Evolutionary conservation across 2,797 vertebrate genomes (phyloP), one percentile per base, ranked within the genome.

Genomic region (Megaceryle alcyon): DNA sequence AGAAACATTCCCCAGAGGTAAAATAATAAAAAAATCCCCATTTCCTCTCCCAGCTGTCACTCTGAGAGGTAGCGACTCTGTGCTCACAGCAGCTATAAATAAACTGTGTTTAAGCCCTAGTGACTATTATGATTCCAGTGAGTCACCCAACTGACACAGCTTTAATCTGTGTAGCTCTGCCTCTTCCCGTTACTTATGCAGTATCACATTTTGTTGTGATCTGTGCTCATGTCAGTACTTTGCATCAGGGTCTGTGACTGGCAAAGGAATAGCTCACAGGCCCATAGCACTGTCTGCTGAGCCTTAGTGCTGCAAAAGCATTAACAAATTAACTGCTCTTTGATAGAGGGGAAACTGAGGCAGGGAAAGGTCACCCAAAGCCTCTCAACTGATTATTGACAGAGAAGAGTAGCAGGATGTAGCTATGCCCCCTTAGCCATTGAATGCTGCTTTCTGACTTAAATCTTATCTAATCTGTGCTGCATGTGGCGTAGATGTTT

Each of bases 11-110:
- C 13, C 59, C 41, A 83, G 79, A 80, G 39, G 57, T 60, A 92
- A 89, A 89, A 75, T 26, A 77, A 66, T 59, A 29, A 41, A 41
- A 79, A 48, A 3, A 2, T 39, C 31, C 60, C 17, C 57, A 56
- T 90, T 86, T 94, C 65, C 77, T 95, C 76, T 94, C 46, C n/a
- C 85, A 83, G 85, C 82, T 95, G 80, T 83, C 82, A 71, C 65
- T 77, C 43, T 78, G 72, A 90, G 76, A 75, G 78, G 61, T 53
- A 80, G 78, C 3, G 0, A 66, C 35, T 72, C 49, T n/a, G 28
- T 78, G 56, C 71, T 94, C 41, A n/a, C 64, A 84, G 79, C 79
- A 82, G 71, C 71, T 94, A 85, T 89, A 91, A 96, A 94, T 70
- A 90, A 88, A 19, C 56, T 63, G 14, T 83, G 49, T 23, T 87